Evolutionary conservation across 2,888 invertebrate genomes (phyloP).

Genomic region (Cylloceria caligata): DNA sequence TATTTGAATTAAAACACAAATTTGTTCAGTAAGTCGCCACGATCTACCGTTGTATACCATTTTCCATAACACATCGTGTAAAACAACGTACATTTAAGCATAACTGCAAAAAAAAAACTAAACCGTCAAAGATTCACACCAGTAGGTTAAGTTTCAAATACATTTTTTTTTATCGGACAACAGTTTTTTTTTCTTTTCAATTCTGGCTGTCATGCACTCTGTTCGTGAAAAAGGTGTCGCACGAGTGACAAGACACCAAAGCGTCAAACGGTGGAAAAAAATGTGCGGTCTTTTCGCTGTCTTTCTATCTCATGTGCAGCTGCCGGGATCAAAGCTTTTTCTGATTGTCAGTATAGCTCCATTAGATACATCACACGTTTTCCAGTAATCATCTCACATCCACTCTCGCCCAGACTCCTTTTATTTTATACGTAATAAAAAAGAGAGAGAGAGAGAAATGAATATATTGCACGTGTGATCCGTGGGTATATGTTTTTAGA

Average conservation of each 20-base stretch:
- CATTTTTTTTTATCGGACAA: background rate
- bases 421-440: slow-evolving; percentile 6
- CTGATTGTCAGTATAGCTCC: slow-evolving; percentile 4
- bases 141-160: background rate
- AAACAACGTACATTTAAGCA: too few relatives aligned
- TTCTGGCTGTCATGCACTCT: background rate
- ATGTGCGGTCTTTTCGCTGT: slow-evolving; percentile 1
- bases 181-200: background rate
- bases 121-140: background rate
- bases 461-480: slow-evolving; percentile 29
- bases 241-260: background rate
- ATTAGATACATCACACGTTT: slow-evolving; percentile 23
- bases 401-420: background rate
- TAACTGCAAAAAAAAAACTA: background rate
- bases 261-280: slow-evolving; percentile 15
- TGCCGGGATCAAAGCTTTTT: slow-evolving; percentile 23
- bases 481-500: slow-evolving; percentile 54
- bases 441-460: slow-evolving; percentile 22
- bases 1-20: too few relatives aligned
- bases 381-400: slow-evolving; percentile 16
- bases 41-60: too few relatives aligned
- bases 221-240: slow-evolving; percentile 15
- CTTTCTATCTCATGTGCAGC: background rate
- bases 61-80: too few relatives aligned
- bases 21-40: too few relatives aligned